Conservation (phyloP, 2,113 vertebrate genomes). For the Melanotaenia duboulayi region DNA sequence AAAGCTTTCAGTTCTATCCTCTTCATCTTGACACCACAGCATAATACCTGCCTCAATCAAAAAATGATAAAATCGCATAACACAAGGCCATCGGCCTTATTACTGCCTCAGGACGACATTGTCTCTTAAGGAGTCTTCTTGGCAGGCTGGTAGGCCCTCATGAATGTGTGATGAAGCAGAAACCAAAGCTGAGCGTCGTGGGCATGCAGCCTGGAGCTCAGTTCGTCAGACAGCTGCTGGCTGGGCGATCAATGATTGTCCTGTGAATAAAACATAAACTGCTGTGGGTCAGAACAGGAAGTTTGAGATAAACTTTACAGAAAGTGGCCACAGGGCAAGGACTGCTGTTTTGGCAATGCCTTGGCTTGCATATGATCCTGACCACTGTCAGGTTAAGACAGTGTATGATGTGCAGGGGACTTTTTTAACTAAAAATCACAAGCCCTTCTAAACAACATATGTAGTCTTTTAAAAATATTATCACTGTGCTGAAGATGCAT, state of each 20-base stretch:
- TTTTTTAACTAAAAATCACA: background rate
- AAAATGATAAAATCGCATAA: background rate
- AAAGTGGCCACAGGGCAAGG: constrained; percentile 58
- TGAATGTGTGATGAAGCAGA: constrained; percentile 80
- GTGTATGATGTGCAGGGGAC: background rate
- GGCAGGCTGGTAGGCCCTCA: constrained; percentile 38
- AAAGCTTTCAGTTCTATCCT: background rate
- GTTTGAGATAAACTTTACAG: constrained; percentile 40
- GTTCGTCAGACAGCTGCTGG: constrained; percentile 66
- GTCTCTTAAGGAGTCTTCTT: constrained; percentile 33
- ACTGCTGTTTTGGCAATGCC: constrained; percentile 21
- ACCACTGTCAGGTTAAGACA: constrained; percentile 24
- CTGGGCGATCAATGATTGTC: constrained; percentile 66
- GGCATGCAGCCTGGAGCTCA: constrained; percentile 48
- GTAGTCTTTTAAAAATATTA: background rate
- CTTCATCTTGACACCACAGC: background rate
- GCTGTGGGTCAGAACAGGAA: constrained; percentile 61
- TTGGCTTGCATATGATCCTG: background rate
- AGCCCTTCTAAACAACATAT: no score
- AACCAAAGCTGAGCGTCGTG: constrained; percentile 66
- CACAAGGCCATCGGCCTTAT: background rate
- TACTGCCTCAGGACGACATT: background rate
- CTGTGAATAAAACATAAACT: constrained; percentile 81
- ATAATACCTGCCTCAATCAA: background rate
- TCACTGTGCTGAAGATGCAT: background rate